Percentiles rank a stretch among this genome's conserved stretches.
Conservation (phyloP, 2,888 invertebrate species). For the Isotomurus palustris region DNA sequence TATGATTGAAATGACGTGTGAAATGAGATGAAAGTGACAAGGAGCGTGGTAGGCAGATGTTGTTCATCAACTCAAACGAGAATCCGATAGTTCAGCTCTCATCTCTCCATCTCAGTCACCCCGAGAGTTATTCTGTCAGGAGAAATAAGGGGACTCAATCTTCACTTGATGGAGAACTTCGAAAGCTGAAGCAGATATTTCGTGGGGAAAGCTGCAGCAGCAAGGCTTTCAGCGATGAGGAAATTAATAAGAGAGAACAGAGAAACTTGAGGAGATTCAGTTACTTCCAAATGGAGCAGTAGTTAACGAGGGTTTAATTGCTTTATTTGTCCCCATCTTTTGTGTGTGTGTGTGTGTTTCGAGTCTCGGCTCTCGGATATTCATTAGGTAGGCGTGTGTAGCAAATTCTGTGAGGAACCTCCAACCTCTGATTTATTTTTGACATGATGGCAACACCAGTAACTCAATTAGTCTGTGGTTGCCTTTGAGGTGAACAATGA, state of each 20-base stretch:
- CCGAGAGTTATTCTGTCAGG: neutral
- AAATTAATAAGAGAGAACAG: conserved; percentile 43
- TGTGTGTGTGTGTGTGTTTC: neutral
- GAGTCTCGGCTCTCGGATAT: conserved; percentile 5
- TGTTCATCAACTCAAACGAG: conserved; percentile 5
- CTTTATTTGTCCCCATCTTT: conserved; percentile 46
- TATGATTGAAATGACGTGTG: conserved; percentile 15
- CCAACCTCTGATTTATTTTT: no score
- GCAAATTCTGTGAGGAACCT: neutral
- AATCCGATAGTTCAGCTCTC: neutral
- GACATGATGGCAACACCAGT: no score
- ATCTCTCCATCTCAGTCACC: no score
- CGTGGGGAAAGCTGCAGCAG: neutral
- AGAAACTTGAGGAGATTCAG: conserved; percentile 25
- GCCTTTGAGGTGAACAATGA: no score
- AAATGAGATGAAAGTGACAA: conserved; percentile 15
- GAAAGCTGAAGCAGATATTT: neutral
- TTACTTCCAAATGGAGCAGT: conserved; percentile 42
- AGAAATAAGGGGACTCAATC: neutral
- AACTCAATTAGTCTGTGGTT: neutral
- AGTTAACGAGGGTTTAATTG: conserved; percentile 47
- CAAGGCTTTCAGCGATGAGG: conserved; percentile 37
- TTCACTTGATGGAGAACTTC: neutral
- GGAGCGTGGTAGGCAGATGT: neutral
- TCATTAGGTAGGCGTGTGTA: neutral